phyloP scores from a whole-genome alignment of 2,113 vertebrate genomes.

The Coryphaenoides rupestris region DNA sequence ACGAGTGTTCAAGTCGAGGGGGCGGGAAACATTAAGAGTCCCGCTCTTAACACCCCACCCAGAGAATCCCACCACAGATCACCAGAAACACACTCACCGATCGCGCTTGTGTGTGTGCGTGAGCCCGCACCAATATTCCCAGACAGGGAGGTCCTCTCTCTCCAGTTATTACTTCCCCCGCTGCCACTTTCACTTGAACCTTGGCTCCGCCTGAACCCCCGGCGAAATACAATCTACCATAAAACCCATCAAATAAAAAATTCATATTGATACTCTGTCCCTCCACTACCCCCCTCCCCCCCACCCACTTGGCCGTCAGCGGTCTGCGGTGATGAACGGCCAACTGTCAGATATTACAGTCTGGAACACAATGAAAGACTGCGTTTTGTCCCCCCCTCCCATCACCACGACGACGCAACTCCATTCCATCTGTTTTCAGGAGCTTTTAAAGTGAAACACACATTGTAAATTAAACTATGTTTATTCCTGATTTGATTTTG shows the following conservation, averaged over 20 bases:
- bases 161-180: conserved; percentile 25
- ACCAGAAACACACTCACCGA: no score
- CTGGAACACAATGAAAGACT: conserved; percentile 57
- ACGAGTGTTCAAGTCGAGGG: no score
- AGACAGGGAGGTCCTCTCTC: conserved; percentile 4
- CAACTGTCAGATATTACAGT: conserved; percentile 64
- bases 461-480: no score
- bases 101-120: background rate
- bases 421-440: background rate
- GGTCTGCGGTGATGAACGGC: conserved; percentile 60
- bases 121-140: conserved; percentile 20
- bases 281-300: conserved; percentile 43
- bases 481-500: no score
- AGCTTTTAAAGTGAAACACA: background rate
- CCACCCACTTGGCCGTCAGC: conserved; percentile 39
- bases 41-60: no score
- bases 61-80: no score
- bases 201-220: conserved; percentile 41
- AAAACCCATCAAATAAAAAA: conserved; percentile 72
- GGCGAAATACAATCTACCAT: conserved; percentile 62
- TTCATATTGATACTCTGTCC: conserved; percentile 63
- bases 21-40: no score
- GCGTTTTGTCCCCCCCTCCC: conserved; percentile 25
- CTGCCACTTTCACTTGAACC: conserved; percentile 38
- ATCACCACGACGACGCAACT: conserved; percentile 1